phyloP scores from a whole-genome alignment of 2,113 vertebrate genomes.

The Aegypius monachus region DNA sequence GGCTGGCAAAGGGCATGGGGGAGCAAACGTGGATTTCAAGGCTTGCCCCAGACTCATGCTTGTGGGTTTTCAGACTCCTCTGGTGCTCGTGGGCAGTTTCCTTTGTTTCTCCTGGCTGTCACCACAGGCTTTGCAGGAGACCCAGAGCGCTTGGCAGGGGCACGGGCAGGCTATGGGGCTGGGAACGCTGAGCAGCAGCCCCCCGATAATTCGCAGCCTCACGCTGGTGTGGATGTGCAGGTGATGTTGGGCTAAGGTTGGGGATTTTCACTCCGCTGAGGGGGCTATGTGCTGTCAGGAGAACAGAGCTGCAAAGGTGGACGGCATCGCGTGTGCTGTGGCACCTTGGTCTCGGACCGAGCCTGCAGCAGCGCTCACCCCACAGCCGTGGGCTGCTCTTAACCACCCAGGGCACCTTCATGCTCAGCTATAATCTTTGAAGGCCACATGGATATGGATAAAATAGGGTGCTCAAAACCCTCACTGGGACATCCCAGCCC shows the following conservation, averaged over 20 bases:
- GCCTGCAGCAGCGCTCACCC: neutral
- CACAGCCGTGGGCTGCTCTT: neutral
- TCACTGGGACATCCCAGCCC: neutral
- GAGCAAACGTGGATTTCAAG: neutral
- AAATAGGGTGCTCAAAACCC: neutral
- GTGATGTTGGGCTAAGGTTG: neutral
- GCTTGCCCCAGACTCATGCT: neutral
- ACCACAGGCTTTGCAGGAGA: neutral
- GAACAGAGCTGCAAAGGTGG: neutral
- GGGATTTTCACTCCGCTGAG: neutral
- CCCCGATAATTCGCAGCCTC: neutral
- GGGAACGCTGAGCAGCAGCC: neutral
- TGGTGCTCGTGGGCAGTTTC: neutral
- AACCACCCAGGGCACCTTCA: neutral
- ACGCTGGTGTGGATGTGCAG: too few relatives aligned
- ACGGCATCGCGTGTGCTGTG: rapidly evolving
- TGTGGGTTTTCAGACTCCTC: neutral
- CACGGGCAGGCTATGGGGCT: neutral
- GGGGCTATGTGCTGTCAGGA: neutral
- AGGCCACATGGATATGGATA: neutral
- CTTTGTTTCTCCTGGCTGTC: neutral
- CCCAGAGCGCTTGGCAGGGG: neutral
- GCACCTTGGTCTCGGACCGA: neutral
- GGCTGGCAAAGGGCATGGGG: neutral
- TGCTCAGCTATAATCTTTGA: neutral